Evolutionary conservation across 2,888 invertebrate species (phyloP), one percentile per base, ranked within the genome.

Genomic region (Zelleria hepariella): DNA sequence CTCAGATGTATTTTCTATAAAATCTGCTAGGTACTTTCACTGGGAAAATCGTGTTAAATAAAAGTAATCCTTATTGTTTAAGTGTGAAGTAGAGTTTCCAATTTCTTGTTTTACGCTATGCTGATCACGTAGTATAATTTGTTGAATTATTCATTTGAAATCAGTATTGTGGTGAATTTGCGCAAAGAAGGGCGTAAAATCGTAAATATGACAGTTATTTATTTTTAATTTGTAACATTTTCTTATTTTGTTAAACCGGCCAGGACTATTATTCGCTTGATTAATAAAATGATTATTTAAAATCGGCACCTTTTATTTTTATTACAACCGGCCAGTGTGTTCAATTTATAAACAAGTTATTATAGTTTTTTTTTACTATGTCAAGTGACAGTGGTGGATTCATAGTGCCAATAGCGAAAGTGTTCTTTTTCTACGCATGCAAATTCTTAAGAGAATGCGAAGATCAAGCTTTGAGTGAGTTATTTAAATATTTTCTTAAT

Each of bases 371-470:
- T n/a, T n/a, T n/a, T n/a, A n/a, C n/a, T 60, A 85, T 86, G 86
- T 64, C 82, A 2, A 72, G 69, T 59, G 80, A 83, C n/a, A 83
- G 79, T 68, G 82, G 74, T 20, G 79, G 84, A 18, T 25, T 77
- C 7, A 55, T 86, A 51, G 60, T 82, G 59, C 72, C 78, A 1
- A 49, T 74, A 10, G 80, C 75, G 5, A 82, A 67, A 68, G 57
- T 72, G 1, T 58, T 85, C 3, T 75, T 70, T 63, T 63, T 69
- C 26, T 81, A 80, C 62, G 65, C 86, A 18, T 62, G 72, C 26
- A 75, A 75, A 65, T 65, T 80, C 7, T 62, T 87, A 26, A 71
- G 78, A 58, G 82, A 82, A 58, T 77, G 72, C 42, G 73, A 76
- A 60, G 68, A 70, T 4, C 66, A 70, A 55, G 60, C 54, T n/a